These are phyloP conservation scores for Leptinotarsa juncta DNA, from an alignment of 2,888 invertebrate genomes.

Conservation along the genomic window DNA sequence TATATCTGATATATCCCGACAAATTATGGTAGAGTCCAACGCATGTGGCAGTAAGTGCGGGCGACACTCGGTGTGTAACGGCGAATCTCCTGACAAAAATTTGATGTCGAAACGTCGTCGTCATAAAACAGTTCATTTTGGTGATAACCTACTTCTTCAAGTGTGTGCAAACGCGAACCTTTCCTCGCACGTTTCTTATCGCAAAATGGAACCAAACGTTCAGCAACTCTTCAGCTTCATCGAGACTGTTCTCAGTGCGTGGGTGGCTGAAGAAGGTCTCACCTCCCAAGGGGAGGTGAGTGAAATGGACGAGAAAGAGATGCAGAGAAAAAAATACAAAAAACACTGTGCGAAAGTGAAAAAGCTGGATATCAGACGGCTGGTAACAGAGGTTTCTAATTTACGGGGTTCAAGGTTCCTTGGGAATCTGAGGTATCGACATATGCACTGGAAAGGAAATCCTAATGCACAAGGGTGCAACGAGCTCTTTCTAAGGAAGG, in stretches of 20 bases:
- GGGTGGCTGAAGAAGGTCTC: constrained; percentile 80
- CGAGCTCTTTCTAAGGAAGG: constrained; percentile 89
- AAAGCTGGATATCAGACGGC: constrained; percentile 75
- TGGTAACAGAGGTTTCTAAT: constrained; percentile 78
- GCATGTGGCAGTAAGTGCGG: constrained; percentile 61
- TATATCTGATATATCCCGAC: constrained; percentile 4
- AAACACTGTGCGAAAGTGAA: constrained; percentile 75
- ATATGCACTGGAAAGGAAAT: constrained; percentile 87
- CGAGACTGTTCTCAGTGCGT: constrained; percentile 82
- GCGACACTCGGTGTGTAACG: constrained; percentile 58
- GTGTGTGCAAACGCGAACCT: constrained; percentile 78
- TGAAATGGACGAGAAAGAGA: constrained; percentile 77
- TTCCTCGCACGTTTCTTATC: constrained; percentile 67
- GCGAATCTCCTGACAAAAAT: constrained; percentile 63
- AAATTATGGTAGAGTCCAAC: constrained; percentile 65
- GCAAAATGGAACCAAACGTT: constrained; percentile 79
- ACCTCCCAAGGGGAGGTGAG: constrained; percentile 80
- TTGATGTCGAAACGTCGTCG: constrained; percentile 76
- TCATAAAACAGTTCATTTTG: constrained; percentile 84
- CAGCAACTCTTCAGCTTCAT: constrained; percentile 86
- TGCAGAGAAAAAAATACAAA: constrained; percentile 70
- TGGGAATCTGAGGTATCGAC: constrained; percentile 78
- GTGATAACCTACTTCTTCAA: constrained; percentile 80
- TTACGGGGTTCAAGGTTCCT: constrained; percentile 75
- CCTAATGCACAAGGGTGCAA: constrained; percentile 90